Evolutionary conservation across 2,888 invertebrate species (phyloP).

Genomic region (Thymelicus sylvestris): DNA sequence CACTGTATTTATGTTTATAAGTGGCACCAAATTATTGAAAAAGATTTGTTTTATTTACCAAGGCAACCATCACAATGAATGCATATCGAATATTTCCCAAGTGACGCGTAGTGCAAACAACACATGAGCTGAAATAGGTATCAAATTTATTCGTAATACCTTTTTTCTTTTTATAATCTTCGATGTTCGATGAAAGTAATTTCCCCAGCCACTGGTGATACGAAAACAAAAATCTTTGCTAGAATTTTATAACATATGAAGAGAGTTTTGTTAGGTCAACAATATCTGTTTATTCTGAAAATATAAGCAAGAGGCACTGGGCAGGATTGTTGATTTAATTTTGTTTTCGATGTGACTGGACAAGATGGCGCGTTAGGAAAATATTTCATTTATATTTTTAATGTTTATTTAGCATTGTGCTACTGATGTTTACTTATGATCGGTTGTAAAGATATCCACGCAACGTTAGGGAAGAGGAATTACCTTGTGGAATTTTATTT

Average conservation of each 20-base stretch:
- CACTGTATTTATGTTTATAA: too few relatives aligned
- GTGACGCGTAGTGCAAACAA: conserved; percentile 14
- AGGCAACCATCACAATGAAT: neutral
- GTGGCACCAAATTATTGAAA: neutral
- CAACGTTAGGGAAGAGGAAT: neutral
- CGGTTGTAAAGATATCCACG: neutral
- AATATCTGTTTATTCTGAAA: conserved; percentile 25
- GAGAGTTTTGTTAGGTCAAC: conserved; percentile 20
- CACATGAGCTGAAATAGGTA: conserved; percentile 10
- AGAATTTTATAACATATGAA: conserved; percentile 19
- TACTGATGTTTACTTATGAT: neutral
- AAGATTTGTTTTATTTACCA: neutral
- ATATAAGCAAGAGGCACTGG: conserved; percentile 11
- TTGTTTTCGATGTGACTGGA: conserved; percentile 23
- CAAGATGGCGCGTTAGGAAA: conserved; percentile 5
- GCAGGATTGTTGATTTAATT: conserved; percentile 25
- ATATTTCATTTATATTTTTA: conserved; percentile 1
- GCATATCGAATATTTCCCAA: conserved; percentile 27
- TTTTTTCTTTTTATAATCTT: conserved; percentile 29
- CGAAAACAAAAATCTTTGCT: conserved; percentile 21
- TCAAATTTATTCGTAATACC: conserved; percentile 18
- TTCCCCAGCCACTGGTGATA: conserved; percentile 32
- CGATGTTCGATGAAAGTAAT: conserved; percentile 31
- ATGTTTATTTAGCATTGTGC: conserved; percentile 1
- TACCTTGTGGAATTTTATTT: neutral